A percentile compares a stretch with the other conserved stretches of the same genome.
Conservation (phyloP, 2,888 invertebrate genomes). For the Lampropteryx suffumata region DNA sequence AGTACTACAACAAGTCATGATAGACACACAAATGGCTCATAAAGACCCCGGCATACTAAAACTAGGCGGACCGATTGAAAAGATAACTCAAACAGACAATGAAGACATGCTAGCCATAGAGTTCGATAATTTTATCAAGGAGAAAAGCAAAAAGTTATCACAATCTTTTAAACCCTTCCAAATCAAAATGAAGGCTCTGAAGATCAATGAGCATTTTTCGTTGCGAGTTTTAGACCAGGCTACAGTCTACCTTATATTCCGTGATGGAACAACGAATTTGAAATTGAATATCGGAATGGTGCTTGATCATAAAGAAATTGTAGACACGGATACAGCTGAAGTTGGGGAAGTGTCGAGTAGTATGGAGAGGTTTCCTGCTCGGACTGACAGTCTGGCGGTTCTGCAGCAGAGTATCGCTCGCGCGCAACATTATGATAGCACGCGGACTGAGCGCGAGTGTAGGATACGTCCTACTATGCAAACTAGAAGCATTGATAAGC, state of each 20-base stretch:
- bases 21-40: constrained; percentile 66
- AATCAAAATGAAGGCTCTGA: constrained; percentile 74
- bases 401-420: constrained; percentile 59
- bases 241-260: constrained; percentile 63
- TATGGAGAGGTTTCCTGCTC: constrained; percentile 53
- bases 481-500: constrained; percentile 52
- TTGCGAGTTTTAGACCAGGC: constrained; percentile 70
- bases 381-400: constrained; percentile 63
- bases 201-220: constrained; percentile 74
- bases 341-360: constrained; percentile 55
- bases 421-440: constrained; percentile 56
- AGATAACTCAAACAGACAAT: constrained; percentile 49
- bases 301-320: constrained; percentile 77
- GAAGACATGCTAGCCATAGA: constrained; percentile 75
- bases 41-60: constrained; percentile 67
- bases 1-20: constrained; percentile 73
- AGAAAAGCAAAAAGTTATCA: constrained; percentile 65
- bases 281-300: constrained; percentile 76
- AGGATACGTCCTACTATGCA: constrained; percentile 46
- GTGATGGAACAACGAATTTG: constrained; percentile 65
- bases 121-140: constrained; percentile 72
- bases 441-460: constrained; percentile 51
- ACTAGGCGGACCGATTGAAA: constrained; percentile 45
- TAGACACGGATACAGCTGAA: constrained; percentile 67
- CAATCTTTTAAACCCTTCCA: constrained; percentile 72